Base-by-base conservation (phyloP, 2,797 vertebrate genomes). In the Pitangus sulphuratus region DNA sequence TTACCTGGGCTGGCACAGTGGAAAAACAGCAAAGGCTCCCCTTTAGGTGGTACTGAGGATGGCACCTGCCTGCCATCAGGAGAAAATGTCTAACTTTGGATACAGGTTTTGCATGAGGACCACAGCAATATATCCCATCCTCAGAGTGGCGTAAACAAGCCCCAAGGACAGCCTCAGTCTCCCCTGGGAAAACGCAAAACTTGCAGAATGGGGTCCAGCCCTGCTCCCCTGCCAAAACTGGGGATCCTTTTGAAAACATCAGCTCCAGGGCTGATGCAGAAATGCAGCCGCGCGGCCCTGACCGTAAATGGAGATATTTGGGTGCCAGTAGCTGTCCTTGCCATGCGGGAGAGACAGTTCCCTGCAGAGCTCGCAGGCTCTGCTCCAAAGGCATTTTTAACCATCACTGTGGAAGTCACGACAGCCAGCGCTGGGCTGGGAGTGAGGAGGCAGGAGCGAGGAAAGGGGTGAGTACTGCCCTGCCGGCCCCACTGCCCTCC, bases 291-390 rank as follows among this genome's bases (percentile, higher is more conserved):
- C 1, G 0, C 12, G 0, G 75, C 54, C 87, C 72, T 96, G 92
- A 94, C 96, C 87, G 2, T 96, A 96, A 88, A 96, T 95, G 96
- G 95, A 96, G 87, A 94, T 22, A 4, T 96, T 66, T 89, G 94
- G 84, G 94, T 96, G 92, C 70, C 76, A 78, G 91, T 37, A 89
- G 87, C 78, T 0, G 2, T 72, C 79, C 69, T 57, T 10, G 22
- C 44, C 2, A 1, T 15, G 61, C 0, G 5, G 50, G 35, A 83
- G 57, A 96, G 75, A 30, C 93, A 81, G 6, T 37, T 81, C 84
- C 77, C 87, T 95, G 89, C 89, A 83, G 90, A 0, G 12, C 47
- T n/a, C 18, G 15, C 83, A 84, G 92, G 87, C 96, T 92, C 70
- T 56, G 75, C 86, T 95, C 93, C 93, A 95, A 21, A 51, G 72